Conservation (phyloP, 1,140 invertebrate genomes). For the Argopecten irradians region DNA sequence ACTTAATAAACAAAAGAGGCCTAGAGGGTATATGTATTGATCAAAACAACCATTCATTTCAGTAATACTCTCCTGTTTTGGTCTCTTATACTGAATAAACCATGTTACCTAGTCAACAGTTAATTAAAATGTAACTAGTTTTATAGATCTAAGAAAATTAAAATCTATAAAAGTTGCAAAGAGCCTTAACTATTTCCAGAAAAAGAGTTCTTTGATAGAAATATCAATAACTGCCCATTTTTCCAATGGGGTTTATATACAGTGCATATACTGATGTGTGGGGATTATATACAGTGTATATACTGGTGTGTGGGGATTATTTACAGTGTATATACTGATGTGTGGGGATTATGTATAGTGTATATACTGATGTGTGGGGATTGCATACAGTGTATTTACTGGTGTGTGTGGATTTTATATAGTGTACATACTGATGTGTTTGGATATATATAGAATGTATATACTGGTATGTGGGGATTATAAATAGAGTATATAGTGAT, state of each 20-base stretch:
- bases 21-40: too few species aligned
- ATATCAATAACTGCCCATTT: too few species aligned
- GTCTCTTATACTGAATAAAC: too few species aligned
- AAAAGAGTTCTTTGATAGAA: too few species aligned
- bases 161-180: too few species aligned
- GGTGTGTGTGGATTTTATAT: neutral
- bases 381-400: neutral
- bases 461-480: conserved; percentile 13
- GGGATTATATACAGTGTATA: neutral
- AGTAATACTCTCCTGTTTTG: too few species aligned
- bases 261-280: neutral
- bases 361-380: neutral
- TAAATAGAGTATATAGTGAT: neutral
- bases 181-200: too few species aligned
- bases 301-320: conserved; percentile 20
- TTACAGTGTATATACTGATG: neutral
- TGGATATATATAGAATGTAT: neutral
- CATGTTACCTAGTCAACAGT: too few species aligned
- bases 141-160: too few species aligned
- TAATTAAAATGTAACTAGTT: too few species aligned
- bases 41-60: too few species aligned
- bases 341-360: neutral
- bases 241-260: neutral
- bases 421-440: conserved; percentile 14
- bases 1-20: too few species aligned